Evolutionary conservation across 2,113 vertebrate species (phyloP).

Genomic region (Cinclus cinclus): DNA sequence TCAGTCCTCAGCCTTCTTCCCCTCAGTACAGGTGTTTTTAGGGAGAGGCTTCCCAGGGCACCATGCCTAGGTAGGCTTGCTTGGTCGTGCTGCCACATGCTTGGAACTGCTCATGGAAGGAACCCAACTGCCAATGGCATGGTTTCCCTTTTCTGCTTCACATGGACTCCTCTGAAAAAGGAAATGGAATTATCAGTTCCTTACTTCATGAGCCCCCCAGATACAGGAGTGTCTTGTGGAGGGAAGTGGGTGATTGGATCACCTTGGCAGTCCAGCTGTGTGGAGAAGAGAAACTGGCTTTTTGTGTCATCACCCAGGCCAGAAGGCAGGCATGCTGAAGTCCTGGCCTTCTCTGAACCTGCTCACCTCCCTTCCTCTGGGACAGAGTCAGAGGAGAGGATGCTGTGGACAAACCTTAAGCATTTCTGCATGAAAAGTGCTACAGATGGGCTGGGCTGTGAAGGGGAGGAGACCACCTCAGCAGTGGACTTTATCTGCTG

Average conservation of each 20-base stretch:
- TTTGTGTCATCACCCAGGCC: not conserved
- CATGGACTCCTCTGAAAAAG: not conserved
- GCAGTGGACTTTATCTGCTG: not conserved
- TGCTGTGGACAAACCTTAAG: not conserved
- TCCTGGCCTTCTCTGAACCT: not conserved
- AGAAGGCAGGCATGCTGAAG: not conserved
- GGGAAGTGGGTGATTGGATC: not conserved
- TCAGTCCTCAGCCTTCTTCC: not conserved
- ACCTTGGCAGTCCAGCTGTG: not conserved
- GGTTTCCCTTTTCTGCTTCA: not conserved
- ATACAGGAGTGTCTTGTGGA: not conserved
- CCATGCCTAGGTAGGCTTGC: not conserved
- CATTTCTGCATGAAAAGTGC: not conserved
- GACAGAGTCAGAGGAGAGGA: not conserved
- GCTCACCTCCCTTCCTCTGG: not conserved
- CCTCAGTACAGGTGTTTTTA: not conserved
- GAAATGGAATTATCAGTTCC: conserved; percentile 14
- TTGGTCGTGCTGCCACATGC: fast-evolving
- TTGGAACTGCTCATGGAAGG: not conserved
- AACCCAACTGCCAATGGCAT: not conserved
- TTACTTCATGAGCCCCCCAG: not conserved
- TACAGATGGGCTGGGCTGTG: not conserved
- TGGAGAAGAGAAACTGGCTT: not conserved
- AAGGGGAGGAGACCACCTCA: not conserved
- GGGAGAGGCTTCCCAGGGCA: not conserved